Evolutionary conservation across 2,888 invertebrate genomes (phyloP), one percentile per base, ranked within the genome.

Genomic region (Cacoxenus indagator): DNA sequence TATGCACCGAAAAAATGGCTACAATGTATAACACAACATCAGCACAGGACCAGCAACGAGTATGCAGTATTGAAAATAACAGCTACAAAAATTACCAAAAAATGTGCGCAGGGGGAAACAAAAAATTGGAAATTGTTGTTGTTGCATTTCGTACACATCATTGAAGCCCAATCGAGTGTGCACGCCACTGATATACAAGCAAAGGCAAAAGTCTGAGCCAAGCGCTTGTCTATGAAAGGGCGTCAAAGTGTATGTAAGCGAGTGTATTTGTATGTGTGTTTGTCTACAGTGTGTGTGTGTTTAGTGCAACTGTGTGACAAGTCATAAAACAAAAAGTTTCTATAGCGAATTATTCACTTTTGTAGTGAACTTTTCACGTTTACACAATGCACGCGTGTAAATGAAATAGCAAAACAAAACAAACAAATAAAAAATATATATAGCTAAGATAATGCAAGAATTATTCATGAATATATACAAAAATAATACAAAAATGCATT

Each of bases 141-240:
- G 83, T 76, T 83, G 81, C 81, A 84, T 84, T 85, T 85, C 80
- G 82, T 77, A 80, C 83, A 82, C 85, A 83, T 83, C 84, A 84
- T 84, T 85, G 85, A 76, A 76, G 82, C 80, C 80, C 83, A 84
- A 84, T 84, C 85, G 85, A 77, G 83, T 84, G 84, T 85, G 73
- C 77, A 81, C 77, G 78, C n/a, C 75, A 84, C 85, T 84, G 84
- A 84, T 85, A 84, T 76, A 78, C 37, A 37, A 4, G 80, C 77
- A 79, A 79, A 74, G 76, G 71, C 37, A 37, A 37, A 37, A 37
- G 37, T 37, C 37, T 37, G 54, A 24, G 78, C 76, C 81, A 64
- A 17, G 61, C 37, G n/a, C 17, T n/a, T 19, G 48, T 4, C 5
- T 48, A 37, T 45, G 57, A 31, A 37, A 6, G 8, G 8, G 26